Evolutionary conservation across 30 jellyfish, hydroid and myxozoan species (phyloP).

Genomic region (Cassiopea andromeda): DNA sequence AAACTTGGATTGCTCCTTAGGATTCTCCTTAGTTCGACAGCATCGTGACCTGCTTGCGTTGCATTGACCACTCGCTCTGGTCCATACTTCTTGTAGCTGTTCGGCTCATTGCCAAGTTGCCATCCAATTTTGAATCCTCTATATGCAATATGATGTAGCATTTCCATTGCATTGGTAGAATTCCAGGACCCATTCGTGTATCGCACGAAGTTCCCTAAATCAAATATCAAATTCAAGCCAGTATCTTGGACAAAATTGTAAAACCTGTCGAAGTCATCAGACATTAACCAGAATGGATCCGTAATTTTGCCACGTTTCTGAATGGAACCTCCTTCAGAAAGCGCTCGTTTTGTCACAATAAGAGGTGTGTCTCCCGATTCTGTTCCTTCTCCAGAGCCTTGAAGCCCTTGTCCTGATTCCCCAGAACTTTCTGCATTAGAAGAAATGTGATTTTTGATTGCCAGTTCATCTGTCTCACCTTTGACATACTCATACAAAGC

Average conservation of each 20-base stretch:
- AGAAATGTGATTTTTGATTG: not conserved
- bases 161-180: constrained; percentile 68
- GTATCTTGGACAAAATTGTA: constrained; percentile 50
- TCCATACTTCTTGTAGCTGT: constrained; percentile 74
- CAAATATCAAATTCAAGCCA: constrained; percentile 61
- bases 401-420: constrained; percentile 19
- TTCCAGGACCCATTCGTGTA: constrained; percentile 67
- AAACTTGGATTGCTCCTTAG: constrained; percentile 26
- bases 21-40: constrained; percentile 48
- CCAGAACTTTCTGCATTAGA: constrained; percentile 17
- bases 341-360: not conserved
- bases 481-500: constrained; percentile 13
- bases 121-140: constrained; percentile 74
- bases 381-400: constrained; percentile 21
- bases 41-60: constrained; percentile 77
- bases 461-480: constrained; percentile 9
- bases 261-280: constrained; percentile 75
- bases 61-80: constrained; percentile 42
- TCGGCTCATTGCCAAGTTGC: constrained; percentile 83
- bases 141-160: constrained; percentile 61
- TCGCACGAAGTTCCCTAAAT: constrained; percentile 67
- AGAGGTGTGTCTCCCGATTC: not conserved
- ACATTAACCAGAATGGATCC: constrained; percentile 76
- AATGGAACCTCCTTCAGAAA: not conserved
- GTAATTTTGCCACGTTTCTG: constrained; percentile 6